These are phyloP conservation scores for Arizona elegans DNA, from an alignment of 2,113 vertebrate genomes.

Conservation along the genomic window DNA sequence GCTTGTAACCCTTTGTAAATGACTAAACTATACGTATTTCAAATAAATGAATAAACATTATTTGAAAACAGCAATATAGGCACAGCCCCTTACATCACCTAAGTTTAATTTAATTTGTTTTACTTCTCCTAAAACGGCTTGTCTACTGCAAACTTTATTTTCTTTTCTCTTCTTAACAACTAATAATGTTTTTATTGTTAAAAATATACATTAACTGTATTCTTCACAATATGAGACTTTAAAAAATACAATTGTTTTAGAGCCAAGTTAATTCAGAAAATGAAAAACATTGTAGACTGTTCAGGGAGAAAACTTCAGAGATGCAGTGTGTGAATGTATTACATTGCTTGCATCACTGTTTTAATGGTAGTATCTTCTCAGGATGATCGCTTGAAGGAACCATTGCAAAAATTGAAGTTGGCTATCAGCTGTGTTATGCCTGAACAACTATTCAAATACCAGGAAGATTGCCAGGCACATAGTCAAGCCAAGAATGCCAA, in stretches of 20 bases:
- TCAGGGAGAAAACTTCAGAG: neutral
- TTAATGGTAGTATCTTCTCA: conserved; percentile 53
- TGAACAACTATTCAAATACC: conserved; percentile 92
- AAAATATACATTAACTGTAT: neutral
- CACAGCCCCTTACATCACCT: neutral
- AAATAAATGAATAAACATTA: neutral
- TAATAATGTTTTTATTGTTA: neutral
- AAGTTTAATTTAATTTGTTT: neutral
- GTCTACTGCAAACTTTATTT: neutral
- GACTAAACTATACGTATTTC: neutral
- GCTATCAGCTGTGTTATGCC: conserved; percentile 95
- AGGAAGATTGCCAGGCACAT: conserved; percentile 89
- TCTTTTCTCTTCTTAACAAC: neutral
- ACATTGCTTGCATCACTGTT: neutral
- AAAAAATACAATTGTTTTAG: neutral
- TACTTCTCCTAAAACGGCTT: neutral
- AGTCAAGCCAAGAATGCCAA: conserved; percentile 93
- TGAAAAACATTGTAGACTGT: neutral
- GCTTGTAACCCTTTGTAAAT: neutral
- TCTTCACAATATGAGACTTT: neutral
- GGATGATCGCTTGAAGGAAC: conserved; percentile 91
- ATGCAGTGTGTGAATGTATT: neutral
- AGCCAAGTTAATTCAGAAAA: neutral
- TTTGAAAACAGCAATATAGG: neutral
- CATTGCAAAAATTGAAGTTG: conserved; percentile 91